These are phyloP conservation scores for Hippocampus comes DNA, from an alignment of 2,113 vertebrate genomes.

Conservation along the genomic window DNA sequence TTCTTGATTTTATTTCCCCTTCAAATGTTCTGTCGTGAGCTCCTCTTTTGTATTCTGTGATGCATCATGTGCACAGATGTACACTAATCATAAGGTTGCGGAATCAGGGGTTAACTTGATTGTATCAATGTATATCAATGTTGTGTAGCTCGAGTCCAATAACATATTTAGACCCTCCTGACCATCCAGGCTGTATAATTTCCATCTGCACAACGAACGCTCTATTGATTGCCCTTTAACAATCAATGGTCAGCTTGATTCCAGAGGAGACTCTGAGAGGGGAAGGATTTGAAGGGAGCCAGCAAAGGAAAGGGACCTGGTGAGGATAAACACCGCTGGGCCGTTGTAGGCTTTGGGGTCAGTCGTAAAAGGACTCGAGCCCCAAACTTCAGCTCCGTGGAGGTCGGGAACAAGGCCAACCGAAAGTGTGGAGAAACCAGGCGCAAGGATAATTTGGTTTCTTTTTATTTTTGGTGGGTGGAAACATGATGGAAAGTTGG, in stretches of 20 bases:
- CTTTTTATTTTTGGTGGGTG: slow-evolving; percentile 22
- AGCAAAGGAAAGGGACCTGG: not conserved
- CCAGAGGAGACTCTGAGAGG: slow-evolving; percentile 30
- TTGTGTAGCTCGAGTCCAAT: slow-evolving; percentile 10
- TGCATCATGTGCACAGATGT: not conserved
- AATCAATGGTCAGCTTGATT: slow-evolving; percentile 56
- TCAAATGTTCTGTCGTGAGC: not conserved
- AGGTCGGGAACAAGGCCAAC: slow-evolving; percentile 45
- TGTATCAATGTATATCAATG: slow-evolving; percentile 9
- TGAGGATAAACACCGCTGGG: slow-evolving; percentile 28
- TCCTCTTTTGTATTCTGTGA: not conserved
- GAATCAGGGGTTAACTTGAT: not conserved
- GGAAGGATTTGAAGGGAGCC: slow-evolving; percentile 1
- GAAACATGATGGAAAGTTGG: slow-evolving; percentile 22
- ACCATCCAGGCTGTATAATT: slow-evolving; percentile 22
- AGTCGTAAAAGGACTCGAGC: slow-evolving; percentile 42
- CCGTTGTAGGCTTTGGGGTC: slow-evolving; percentile 11
- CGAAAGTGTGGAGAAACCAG: slow-evolving; percentile 29
- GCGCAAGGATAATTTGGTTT: slow-evolving; percentile 9
- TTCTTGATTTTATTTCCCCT: not conserved
- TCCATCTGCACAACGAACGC: slow-evolving; percentile 23
- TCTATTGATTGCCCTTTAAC: slow-evolving; percentile 54
- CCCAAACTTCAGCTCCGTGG: slow-evolving; percentile 42
- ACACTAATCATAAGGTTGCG: not conserved
- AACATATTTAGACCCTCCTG: slow-evolving; percentile 10